Evolutionary conservation across 2,797 vertebrate species (phyloP), one percentile per base, ranked within the genome.

Genomic region (Anabas testudineus): DNA sequence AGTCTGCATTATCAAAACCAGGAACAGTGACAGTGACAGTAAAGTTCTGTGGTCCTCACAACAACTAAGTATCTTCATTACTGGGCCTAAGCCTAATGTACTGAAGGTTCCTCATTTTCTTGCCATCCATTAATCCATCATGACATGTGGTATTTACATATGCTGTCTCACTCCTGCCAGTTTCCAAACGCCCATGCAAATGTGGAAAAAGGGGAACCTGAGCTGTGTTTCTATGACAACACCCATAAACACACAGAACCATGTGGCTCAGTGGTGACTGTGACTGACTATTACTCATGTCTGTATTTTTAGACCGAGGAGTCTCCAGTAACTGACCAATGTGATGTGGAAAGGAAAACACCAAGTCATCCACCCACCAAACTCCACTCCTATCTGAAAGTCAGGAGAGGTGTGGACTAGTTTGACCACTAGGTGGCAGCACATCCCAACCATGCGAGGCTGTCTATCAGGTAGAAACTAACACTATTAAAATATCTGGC

Each of bases 261-360:
- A 60, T 75, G 79, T 80, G 74, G 45, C 24, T 52, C 4, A 19
- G 54, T 2, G 59, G 56, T 41, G 10, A 58, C 61, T 53, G 46
- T 52, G 62, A 78, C 48, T 76, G 60, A 51, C 57, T 82, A 71
- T 89, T 76, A 91, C 76, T 88, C 86, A 90, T 16, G 8, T 39
- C 24, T 71, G 57, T 91, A 91, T 92, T 91, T 90, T 86, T 91
- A 90, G 83, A 79, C 7, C 0, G 24, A 26, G 77, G 78, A 72
- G 76, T 77, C 68, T 83, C 66, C 67, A n/a, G 12, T 66, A 42
- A 74, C 57, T 53, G 71, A 71, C 26, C 0, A 0, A 59, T 69
- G 32, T 71, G 47, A 77, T 10, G 49, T 56, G 52, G 62, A 86
- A 58, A 75, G 70, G 81, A 76, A 87, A 89, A 69, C 72, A 18